A percentile compares a stretch with the other conserved stretches of the same genome.
Conservation (phyloP, 2,797 vertebrate species). For the Artibeus lituratus region DNA sequence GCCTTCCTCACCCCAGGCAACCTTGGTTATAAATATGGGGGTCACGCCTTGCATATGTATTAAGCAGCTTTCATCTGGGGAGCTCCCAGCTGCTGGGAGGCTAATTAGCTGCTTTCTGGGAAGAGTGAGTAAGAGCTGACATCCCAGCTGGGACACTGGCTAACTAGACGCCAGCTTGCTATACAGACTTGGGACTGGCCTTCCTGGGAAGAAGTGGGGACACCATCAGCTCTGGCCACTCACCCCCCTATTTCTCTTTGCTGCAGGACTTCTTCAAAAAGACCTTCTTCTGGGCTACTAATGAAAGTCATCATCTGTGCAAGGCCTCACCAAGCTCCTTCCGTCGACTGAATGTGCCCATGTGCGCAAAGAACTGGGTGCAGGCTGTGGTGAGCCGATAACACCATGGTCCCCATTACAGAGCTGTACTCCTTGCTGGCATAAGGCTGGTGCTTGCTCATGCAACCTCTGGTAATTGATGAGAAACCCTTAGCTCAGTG, state of each 20-base stretch:
- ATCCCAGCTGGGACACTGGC: neutral
- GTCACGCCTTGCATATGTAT: conserved; percentile 50
- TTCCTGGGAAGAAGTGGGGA: neutral
- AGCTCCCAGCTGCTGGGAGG: conserved; percentile 35
- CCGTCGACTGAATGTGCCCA: neutral
- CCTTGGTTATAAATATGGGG: conserved; percentile 64
- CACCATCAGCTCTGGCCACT: neutral
- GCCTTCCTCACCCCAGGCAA: conserved; percentile 59
- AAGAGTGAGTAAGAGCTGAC: conserved; percentile 57
- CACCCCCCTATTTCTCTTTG: neutral
- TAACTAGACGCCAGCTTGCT: neutral
- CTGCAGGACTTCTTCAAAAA: neutral
- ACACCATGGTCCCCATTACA: neutral
- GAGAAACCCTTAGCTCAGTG: neutral
- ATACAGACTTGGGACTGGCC: neutral
- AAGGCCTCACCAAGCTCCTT: neutral
- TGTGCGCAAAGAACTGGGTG: neutral
- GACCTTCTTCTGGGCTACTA: neutral
- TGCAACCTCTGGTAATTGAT: neutral
- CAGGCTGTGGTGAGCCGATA: neutral
- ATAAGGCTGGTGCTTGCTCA: neutral
- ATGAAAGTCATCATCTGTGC: neutral
- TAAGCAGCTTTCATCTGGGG: conserved; percentile 72
- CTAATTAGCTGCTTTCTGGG: conserved; percentile 67
- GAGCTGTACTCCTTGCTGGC: neutral